Percentiles rank a stretch among this genome's conserved stretches.
Evolutionary conservation across 2,888 invertebrate genomes (phyloP).

Genomic region (Erebia aethiops): DNA sequence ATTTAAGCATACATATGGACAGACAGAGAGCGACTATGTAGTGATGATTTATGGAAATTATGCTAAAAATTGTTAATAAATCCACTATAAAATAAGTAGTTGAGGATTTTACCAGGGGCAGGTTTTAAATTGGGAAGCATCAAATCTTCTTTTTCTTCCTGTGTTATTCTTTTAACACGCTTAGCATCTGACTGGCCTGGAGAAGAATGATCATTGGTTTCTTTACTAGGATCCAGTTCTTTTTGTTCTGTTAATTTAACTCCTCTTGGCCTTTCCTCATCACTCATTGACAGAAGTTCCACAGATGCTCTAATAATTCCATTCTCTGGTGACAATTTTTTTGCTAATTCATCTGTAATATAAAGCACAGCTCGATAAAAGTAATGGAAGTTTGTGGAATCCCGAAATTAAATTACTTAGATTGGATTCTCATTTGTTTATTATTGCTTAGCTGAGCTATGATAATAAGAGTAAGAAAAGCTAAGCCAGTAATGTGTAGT

Average conservation of each 20-base stretch:
- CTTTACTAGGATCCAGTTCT: conserved; percentile 46
- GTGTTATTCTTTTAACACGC: conserved; percentile 68
- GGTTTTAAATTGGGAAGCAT: conserved; percentile 92
- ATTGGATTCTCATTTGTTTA: background rate
- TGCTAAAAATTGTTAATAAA: background rate
- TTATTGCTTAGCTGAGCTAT: background rate
- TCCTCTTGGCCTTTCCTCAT: conserved; percentile 87
- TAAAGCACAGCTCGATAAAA: conserved; percentile 6
- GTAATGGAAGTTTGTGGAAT: background rate
- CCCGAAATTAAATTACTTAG: too few relatives aligned
- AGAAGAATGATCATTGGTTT: conserved; percentile 53
- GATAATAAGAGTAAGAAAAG: too few relatives aligned
- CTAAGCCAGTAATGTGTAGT: too few relatives aligned
- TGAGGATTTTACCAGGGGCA: conserved; percentile 74
- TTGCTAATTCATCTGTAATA: conserved; percentile 77
- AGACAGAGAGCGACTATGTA: too few relatives aligned
- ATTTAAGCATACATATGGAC: too few relatives aligned
- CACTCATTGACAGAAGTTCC: conserved; percentile 88
- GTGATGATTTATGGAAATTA: background rate
- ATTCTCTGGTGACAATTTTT: conserved; percentile 86
- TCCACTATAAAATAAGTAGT: too few relatives aligned
- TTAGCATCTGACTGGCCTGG: conserved; percentile 71
- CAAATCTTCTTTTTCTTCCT: conserved; percentile 86
- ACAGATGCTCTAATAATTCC: conserved; percentile 91
- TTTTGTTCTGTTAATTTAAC: conserved; percentile 54